Conservation (phyloP, 2,888 invertebrate species). For the Lithophane semibrunnea region DNA sequence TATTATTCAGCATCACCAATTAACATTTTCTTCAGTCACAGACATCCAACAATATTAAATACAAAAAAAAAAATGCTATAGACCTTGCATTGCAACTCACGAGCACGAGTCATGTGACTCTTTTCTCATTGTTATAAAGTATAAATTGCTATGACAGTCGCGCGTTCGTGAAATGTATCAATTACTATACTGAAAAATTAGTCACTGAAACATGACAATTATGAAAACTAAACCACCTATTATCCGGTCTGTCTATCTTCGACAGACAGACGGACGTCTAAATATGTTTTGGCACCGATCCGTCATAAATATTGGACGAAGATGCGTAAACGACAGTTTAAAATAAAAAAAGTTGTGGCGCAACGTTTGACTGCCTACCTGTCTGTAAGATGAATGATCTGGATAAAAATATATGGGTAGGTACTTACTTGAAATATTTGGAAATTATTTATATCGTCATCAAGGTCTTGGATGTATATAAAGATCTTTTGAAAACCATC, state of each 20-base stretch:
- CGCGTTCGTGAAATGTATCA: conserved; percentile 2
- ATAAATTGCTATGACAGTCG: conserved; percentile 3
- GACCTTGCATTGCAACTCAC: too few species aligned
- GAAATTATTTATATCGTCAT: not conserved
- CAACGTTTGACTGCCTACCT: not conserved
- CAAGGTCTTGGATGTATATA: too few species aligned
- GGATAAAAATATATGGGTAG: conserved; percentile 5
- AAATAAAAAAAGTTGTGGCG: conserved; percentile 43
- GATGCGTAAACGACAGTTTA: conserved; percentile 38
- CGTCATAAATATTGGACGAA: conserved; percentile 30
- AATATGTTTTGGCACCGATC: conserved; percentile 58
- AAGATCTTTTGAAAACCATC: too few species aligned
- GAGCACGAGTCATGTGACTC: not conserved
- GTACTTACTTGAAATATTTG: not conserved
- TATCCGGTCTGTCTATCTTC: conserved; percentile 31
- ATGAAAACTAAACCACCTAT: conserved; percentile 41
- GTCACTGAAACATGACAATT: conserved; percentile 23
- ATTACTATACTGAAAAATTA: conserved; percentile 9
- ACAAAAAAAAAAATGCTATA: not conserved
- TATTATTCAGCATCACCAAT: not conserved
- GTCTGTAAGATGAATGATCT: not conserved
- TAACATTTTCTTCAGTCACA: conserved; percentile 11
- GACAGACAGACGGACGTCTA: conserved; percentile 33
- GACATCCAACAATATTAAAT: not conserved
- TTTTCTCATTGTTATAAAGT: not conserved